phyloP scores from a whole-genome alignment of 2,888 invertebrate species.

The Epistrophe eligans region DNA sequence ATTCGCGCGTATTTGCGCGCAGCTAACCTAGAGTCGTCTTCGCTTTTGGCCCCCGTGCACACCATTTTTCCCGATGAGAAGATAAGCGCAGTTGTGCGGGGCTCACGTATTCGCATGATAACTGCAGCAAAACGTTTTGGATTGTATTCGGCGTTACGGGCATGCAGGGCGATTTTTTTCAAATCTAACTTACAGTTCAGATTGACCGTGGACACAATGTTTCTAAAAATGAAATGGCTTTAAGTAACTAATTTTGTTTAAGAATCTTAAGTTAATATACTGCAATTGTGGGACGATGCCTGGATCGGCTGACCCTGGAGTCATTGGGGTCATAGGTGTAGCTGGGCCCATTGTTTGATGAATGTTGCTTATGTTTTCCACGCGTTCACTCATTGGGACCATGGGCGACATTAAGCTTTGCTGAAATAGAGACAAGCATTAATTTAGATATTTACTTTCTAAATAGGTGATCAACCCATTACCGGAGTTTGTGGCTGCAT shows the following conservation, averaged over 20 bases:
- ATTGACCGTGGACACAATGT: constrained; percentile 99
- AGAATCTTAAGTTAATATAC: constrained; percentile 71
- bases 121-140: constrained; percentile 99
- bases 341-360: constrained; percentile 88
- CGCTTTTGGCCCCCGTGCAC: constrained; percentile 93
- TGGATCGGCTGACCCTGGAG: constrained; percentile 96
- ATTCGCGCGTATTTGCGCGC: constrained; percentile 93
- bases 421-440: constrained; percentile 82
- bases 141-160: constrained; percentile 99
- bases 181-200: constrained; percentile 97
- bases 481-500: constrained; percentile 96
- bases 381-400: constrained; percentile 86
- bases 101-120: constrained; percentile 97
- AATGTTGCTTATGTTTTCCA: constrained; percentile 81
- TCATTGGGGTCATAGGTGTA: constrained; percentile 94
- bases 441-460: background rate
- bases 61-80: constrained; percentile 94
- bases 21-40: constrained; percentile 91
- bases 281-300: constrained; percentile 93
- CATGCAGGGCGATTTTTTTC: constrained; percentile 98
- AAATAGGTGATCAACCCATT: constrained; percentile 79
- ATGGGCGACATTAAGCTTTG: constrained; percentile 95
- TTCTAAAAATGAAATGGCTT: constrained; percentile 86
- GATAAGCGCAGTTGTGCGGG: constrained; percentile 91
- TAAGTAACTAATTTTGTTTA: background rate